Evolutionary conservation across 2,888 invertebrate species (phyloP).

Genomic region (Cheilosia vernalis): DNA sequence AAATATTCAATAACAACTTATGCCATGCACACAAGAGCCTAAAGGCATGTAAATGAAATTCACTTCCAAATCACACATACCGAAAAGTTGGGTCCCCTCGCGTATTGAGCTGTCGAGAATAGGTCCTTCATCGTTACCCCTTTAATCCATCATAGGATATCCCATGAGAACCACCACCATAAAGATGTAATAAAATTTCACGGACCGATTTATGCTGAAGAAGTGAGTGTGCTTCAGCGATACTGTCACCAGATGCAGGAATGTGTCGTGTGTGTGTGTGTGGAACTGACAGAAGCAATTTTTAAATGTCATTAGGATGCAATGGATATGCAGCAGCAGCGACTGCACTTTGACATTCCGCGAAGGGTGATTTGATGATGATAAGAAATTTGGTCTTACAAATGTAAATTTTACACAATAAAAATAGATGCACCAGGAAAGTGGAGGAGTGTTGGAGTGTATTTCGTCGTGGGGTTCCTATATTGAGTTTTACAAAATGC

Average conservation of each 20-base stretch:
- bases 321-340: constrained; percentile 24
- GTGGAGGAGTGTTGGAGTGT: not conserved
- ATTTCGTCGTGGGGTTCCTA: not conserved
- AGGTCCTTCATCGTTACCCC: constrained; percentile 56
- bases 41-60: constrained; percentile 9
- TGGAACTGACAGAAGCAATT: constrained; percentile 44
- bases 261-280: not conserved
- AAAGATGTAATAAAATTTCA: constrained; percentile 62
- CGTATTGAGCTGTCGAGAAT: constrained; percentile 9
- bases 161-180: constrained; percentile 56
- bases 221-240: too few relatives aligned
- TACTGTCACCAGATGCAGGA: not conserved
- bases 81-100: constrained; percentile 11
- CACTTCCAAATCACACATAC: constrained; percentile 4
- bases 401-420: not conserved
- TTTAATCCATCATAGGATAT: constrained; percentile 54
- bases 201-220: constrained; percentile 50
- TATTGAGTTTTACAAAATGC: not conserved
- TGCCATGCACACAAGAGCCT: not conserved
- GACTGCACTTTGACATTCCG: constrained; percentile 51
- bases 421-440: not conserved
- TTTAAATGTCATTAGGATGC: constrained; percentile 56
- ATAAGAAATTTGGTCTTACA: constrained; percentile 15
- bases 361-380: constrained; percentile 8
- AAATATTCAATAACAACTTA: constrained; percentile 31